Conservation (phyloP, 2,888 invertebrate species). For the Sphaeridia pumilis region DNA sequence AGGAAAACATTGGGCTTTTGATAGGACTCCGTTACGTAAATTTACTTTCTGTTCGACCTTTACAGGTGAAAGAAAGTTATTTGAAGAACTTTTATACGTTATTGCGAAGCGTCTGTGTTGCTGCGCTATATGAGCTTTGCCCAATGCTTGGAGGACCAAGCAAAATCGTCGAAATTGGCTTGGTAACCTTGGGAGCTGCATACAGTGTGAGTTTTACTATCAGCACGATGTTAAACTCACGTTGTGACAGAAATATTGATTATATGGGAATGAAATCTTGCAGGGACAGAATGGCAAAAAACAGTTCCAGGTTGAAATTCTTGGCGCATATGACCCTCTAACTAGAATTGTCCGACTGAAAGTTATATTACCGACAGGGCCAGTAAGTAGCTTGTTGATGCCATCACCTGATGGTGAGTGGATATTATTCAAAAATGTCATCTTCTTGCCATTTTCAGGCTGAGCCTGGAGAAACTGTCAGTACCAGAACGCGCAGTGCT, state of each 20-base stretch:
- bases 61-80: conserved; percentile 51
- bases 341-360: conserved; percentile 62
- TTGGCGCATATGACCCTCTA: conserved; percentile 65
- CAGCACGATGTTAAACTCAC: not conserved
- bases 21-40: not conserved
- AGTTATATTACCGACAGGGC: conserved; percentile 47
- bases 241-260: not conserved
- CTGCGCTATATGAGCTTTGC: conserved; percentile 66
- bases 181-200: conserved; percentile 72
- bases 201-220: not conserved
- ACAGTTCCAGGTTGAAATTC: conserved; percentile 74
- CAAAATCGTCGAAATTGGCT: conserved; percentile 62
- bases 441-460: not conserved
- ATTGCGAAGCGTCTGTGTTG: conserved; percentile 63
- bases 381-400: not conserved
- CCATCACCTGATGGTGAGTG: not conserved
- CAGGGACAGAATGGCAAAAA: conserved; percentile 31
- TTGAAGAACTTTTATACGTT: conserved; percentile 56
- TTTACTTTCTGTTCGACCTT: not conserved
- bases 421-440: not conserved
- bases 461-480: not conserved
- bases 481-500: conserved; percentile 58
- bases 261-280: not conserved
- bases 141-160: conserved; percentile 59
- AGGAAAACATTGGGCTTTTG: not conserved